A percentile compares a stretch with the other conserved stretches of the same genome.
Conservation (phyloP, 2,797 vertebrate species). For the Calcarius lapponicus region DNA sequence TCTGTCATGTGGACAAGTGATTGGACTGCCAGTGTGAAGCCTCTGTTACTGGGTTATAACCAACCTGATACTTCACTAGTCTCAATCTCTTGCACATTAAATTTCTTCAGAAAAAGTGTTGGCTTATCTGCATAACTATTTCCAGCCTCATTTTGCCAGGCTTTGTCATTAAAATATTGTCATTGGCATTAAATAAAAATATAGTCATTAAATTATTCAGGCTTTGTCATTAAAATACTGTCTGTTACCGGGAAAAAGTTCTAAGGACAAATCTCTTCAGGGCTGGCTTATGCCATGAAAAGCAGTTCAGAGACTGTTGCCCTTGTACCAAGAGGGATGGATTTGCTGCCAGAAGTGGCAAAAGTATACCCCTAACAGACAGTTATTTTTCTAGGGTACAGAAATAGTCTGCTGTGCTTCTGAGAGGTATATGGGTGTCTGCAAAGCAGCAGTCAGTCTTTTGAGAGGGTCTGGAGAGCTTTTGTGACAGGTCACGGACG, state of each 20-base stretch:
- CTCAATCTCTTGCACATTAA: not conserved
- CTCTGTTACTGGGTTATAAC: not conserved
- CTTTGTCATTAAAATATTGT: not conserved
- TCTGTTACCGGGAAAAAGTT: not conserved
- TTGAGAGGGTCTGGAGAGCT: not conserved
- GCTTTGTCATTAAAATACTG: not conserved
- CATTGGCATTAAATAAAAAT: not conserved
- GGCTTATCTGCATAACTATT: not conserved
- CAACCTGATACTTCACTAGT: not conserved
- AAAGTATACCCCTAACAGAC: not conserved
- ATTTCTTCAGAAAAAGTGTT: not conserved
- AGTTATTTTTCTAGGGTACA: not conserved
- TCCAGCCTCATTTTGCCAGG: not conserved
- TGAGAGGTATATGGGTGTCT: not conserved
- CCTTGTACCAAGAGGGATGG: not conserved
- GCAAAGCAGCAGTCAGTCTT: not conserved
- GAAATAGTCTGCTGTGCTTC: not conserved
- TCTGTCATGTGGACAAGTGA: not conserved
- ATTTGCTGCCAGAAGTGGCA: not conserved
- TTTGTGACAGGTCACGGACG: fast-evolving
- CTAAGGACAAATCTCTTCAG: not conserved
- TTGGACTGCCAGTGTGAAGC: not conserved
- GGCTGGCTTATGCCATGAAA: not conserved
- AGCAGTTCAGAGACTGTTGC: not conserved
- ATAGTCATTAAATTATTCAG: not conserved